These are phyloP conservation scores for Mycalesis mineus DNA, from an alignment of 2,888 invertebrate genomes.

Conservation along the genomic window DNA sequence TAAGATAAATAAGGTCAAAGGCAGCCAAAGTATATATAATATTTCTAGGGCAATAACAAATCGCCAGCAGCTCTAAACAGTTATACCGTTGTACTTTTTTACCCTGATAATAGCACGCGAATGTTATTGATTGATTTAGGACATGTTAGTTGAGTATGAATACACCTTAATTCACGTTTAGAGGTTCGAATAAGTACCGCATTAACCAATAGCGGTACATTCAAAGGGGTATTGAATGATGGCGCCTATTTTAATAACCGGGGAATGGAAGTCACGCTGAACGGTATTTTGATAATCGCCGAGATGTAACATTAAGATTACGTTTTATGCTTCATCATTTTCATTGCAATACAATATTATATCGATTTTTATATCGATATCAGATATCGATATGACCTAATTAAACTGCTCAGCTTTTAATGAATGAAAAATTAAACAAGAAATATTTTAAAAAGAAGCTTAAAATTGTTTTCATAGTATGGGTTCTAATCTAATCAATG, in stretches of 20 bases:
- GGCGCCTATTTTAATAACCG: constrained; percentile 12
- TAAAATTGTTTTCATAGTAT: no score
- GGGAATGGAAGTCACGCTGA: neutral
- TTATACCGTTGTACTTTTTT: constrained; percentile 27
- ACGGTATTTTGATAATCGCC: constrained; percentile 1
- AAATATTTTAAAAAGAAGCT: no score
- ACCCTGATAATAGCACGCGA: constrained; percentile 11
- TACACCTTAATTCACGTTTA: constrained; percentile 22
- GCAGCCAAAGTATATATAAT: neutral
- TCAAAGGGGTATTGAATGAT: constrained; percentile 10
- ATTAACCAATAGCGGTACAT: constrained; percentile 22
- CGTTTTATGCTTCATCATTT: neutral
- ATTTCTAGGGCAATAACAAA: neutral
- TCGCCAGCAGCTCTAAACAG: neutral
- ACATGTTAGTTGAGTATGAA: constrained; percentile 29
- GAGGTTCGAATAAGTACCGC: neutral
- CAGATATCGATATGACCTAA: no score
- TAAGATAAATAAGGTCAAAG: constrained; percentile 1
- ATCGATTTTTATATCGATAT: neutral
- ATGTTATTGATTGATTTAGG: constrained; percentile 28
- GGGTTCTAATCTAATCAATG: no score
- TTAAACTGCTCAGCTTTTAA: no score
- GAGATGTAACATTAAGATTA: constrained; percentile 4
- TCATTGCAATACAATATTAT: neutral
- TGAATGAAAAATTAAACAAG: no score